phyloP scores from a whole-genome alignment of 2,888 invertebrate species.

The Steinernema hermaphroditum region DNA sequence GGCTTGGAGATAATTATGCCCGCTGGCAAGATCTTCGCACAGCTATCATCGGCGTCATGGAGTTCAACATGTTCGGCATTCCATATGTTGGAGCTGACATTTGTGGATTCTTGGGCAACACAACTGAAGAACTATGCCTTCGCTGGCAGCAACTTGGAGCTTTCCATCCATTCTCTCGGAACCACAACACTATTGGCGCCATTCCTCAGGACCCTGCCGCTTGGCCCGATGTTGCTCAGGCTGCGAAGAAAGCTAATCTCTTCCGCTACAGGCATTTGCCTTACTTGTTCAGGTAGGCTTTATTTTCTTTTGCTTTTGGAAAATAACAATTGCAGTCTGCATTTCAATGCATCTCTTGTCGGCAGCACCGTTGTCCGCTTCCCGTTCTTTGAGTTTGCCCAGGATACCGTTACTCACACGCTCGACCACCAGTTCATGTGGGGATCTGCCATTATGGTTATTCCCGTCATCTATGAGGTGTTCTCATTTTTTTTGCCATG shows the following conservation, averaged over 20 bases:
- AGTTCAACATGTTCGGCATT: constrained; percentile 66
- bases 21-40: constrained; percentile 77
- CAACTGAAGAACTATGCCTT: constrained; percentile 71
- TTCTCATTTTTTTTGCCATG: not conserved
- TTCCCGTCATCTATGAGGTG: constrained; percentile 51
- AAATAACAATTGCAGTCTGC: constrained; percentile 1
- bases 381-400: constrained; percentile 50
- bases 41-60: constrained; percentile 53
- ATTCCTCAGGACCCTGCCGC: constrained; percentile 61
- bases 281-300: constrained; percentile 57
- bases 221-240: constrained; percentile 62
- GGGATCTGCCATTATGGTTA: constrained; percentile 59
- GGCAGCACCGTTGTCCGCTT: constrained; percentile 48
- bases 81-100: constrained; percentile 68
- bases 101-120: constrained; percentile 69
- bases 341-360: constrained; percentile 42
- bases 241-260: constrained; percentile 57
- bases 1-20: constrained; percentile 81
- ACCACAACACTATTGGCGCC: constrained; percentile 58
- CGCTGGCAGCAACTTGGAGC: constrained; percentile 71
- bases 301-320: not conserved
- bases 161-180: constrained; percentile 65
- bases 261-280: constrained; percentile 63
- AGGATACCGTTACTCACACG: constrained; percentile 47
- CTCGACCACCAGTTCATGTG: constrained; percentile 62